Evolutionary conservation across 2,888 invertebrate species (phyloP).

Genomic region (Pandemis cinnamomeana): DNA sequence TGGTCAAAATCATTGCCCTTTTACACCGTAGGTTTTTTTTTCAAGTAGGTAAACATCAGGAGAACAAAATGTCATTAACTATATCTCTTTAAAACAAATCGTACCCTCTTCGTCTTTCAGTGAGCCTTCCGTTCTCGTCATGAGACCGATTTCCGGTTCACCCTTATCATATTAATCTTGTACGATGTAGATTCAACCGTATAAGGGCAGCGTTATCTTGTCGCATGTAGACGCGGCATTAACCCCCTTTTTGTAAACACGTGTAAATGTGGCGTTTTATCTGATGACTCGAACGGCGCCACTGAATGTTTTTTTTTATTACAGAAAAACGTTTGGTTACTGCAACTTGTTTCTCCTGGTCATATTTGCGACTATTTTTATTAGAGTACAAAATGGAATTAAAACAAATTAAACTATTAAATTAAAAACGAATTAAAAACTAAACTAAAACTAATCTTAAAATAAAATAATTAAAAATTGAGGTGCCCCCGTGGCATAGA

Average conservation of each 20-base stretch:
- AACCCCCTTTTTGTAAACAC: conserved; percentile 44
- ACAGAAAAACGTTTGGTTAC: background rate
- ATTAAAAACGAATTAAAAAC: no score
- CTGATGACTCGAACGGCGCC: conserved; percentile 53
- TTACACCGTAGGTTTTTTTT: no score
- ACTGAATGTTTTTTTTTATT: conserved; percentile 17
- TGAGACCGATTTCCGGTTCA: conserved; percentile 43
- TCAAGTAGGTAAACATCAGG: no score
- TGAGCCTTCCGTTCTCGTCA: background rate
- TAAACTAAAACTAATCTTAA: no score
- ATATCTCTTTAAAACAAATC: background rate
- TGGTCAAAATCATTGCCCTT: no score
- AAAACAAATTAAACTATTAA: no score
- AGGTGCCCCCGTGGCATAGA: no score
- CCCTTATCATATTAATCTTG: conserved; percentile 36
- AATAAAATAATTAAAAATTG: no score
- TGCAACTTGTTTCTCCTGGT: background rate
- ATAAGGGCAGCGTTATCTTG: conserved; percentile 18
- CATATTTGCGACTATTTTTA: no score
- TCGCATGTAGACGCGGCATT: conserved; percentile 14
- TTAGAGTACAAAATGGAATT: no score
- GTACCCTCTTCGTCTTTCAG: background rate
- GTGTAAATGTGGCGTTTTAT: conserved; percentile 48
- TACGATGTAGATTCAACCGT: conserved; percentile 1
- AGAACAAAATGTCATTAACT: no score